Base-by-base conservation (phyloP, 2,888 invertebrate species). In the Cheilosia scutellata region DNA sequence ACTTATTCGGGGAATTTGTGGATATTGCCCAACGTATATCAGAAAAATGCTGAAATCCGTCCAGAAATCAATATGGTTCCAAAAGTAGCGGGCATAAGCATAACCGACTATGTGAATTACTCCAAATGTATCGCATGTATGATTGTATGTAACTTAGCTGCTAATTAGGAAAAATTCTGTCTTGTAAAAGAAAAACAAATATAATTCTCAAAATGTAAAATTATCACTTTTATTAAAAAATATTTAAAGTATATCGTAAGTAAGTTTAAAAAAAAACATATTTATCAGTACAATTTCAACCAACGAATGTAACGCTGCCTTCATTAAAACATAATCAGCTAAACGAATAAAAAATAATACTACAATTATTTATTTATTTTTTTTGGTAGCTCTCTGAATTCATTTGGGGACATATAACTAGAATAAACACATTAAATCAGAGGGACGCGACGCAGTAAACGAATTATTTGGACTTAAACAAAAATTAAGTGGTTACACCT, bases 211-310 rank as follows among this genome's bases (percentile, higher is more conserved):
- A 75, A 80, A 58, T 82, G 70, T 76, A 83, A 78, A 72, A 83
- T 72, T 68, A 79, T 83, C 68, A 70, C 68, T 9, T 79, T 70
- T 79, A 74, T 83, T 79, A 71, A 63, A 75, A 62, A 53, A 70
- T 42, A 47, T 40, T 83, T 79, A 71, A 63, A 75, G 55, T 44
- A 70, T 42, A 47, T 40, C 55, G 16, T 40, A 68, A 51, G 25
- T 78, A 66, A 74, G 27, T 37, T 42, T 11, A 42, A 66, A 33
- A 25, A 33, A 71, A 76, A 65, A 62, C 31, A 51, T 63, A 58
- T 42, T 49, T 31, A 58, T 77, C 82, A 83, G 68, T 78, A 66
- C 71, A 62, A 72, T 65, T 44, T 78, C 5, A 66, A 53, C 4
- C 53, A 29, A 40, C 1, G 11, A 29, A 62, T 16, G 5, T 44